Evolutionary conservation across 2,113 vertebrate species (phyloP).

Genomic region (Cynopterus brachyotis): DNA sequence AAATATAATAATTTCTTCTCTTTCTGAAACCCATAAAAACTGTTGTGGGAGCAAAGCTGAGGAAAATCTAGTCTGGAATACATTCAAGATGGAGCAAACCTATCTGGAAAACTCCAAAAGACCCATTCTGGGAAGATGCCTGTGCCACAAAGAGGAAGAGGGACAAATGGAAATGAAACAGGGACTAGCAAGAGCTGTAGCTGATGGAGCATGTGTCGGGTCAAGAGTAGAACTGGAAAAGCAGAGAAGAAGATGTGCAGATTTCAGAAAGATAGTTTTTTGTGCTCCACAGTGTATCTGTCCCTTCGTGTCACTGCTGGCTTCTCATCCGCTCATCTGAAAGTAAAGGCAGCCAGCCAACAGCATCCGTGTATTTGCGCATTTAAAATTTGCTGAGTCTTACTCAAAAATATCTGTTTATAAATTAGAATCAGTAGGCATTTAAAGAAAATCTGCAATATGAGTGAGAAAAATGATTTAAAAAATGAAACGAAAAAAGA

Average conservation of each 20-base stretch:
- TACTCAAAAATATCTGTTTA: neutral
- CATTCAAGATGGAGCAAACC: neutral
- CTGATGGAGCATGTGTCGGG: neutral
- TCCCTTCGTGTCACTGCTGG: neutral
- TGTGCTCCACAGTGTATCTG: neutral
- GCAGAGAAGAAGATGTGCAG: neutral
- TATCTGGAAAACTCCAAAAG: accelerated
- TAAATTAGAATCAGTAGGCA: neutral
- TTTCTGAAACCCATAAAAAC: neutral
- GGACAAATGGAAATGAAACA: neutral
- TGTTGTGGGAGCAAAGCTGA: neutral
- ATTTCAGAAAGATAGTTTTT: accelerated
- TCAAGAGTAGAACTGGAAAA: neutral
- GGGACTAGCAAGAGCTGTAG: accelerated
- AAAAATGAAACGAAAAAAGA: neutral
- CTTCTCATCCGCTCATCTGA: neutral
- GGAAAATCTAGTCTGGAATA: neutral
- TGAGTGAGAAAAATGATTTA: neutral
- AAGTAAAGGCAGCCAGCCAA: neutral
- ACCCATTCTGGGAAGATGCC: accelerated
- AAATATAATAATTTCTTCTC: neutral
- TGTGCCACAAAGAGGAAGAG: too few species aligned
- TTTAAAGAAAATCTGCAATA: neutral
- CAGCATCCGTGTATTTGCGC: neutral
- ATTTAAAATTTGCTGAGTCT: neutral